Base-by-base conservation (phyloP, 2,113 vertebrate genomes). In the Brachypteracias leptosomus region DNA sequence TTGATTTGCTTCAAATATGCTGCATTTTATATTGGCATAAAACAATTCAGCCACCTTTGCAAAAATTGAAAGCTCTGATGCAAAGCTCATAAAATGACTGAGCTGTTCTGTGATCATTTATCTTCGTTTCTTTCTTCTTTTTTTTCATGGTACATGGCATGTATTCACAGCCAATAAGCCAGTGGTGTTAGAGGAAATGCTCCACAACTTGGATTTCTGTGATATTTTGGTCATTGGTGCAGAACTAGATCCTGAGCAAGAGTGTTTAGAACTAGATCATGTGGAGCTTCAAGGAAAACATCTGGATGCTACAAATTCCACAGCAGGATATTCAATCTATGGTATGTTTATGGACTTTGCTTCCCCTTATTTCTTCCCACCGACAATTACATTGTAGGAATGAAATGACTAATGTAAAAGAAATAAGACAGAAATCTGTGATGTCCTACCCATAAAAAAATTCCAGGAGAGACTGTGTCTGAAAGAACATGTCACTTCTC, bases 141-240 rank as follows among this genome's bases (percentile, higher is more conserved):
- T n/a, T 18, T 54, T 6, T 5, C 47, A 31, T 47, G 4, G 13
- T 76, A 19, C 51, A 16, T 81, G 40, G 58, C 71, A 31, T 78
- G 22, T 67, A 7, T 88, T 87, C 85, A 40, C 85, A 99, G 99
- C 82, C 57, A 98, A 85, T 79, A 98, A 98, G 54, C 94, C 98
- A 14, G 96, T 97, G 26, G 80, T 98, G 46, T 95, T 99, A 93
- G 98, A 99, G 93, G 99, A 99, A 97, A 99, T 99, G 93, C 98
- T 99, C 54, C 99, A 99, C 97, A 99, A 99, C 96, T 96, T 99
- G 97, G 99, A 99, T 97, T 99, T 99, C 97, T 99, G 99, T 97
- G 99, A 99, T 81, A 93, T 99, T 94, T 97, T 99, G 97, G 98
- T 99, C 11, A 96, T 98, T 89, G 99, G 99, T 9, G 97, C 99